Evolutionary conservation across 2,113 vertebrate genomes (phyloP).

Genomic region (Cheilinus undulatus): DNA sequence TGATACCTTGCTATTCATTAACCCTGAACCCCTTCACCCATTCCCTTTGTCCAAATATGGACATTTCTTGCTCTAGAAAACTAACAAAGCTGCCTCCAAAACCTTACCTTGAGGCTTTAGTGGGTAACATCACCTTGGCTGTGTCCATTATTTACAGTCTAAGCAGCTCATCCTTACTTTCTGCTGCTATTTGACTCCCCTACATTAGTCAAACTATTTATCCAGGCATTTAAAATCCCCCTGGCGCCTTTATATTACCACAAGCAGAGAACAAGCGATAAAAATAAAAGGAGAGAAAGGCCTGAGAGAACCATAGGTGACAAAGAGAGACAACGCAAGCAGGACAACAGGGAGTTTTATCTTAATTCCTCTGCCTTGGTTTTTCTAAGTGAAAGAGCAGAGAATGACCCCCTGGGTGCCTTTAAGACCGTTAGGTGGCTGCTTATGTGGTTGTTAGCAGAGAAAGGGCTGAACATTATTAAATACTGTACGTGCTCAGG

Average conservation of each 20-base stretch:
- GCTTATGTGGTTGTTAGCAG: slow-evolving; percentile 75
- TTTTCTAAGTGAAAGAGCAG: slow-evolving; percentile 88
- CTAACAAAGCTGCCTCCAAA: too few species aligned
- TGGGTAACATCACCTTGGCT: too few species aligned
- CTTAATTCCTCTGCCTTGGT: slow-evolving; percentile 86
- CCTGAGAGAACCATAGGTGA: slow-evolving; percentile 77
- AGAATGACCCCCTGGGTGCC: slow-evolving; percentile 91
- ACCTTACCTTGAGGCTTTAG: too few species aligned
- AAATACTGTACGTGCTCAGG: slow-evolving; percentile 87
- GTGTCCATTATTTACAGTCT: too few species aligned
- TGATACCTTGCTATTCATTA: too few species aligned
- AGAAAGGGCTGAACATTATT: slow-evolving; percentile 87
- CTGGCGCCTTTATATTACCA: slow-evolving; percentile 87
- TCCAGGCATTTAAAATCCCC: slow-evolving; percentile 92
- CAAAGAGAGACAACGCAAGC: slow-evolving; percentile 52
- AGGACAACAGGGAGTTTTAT: slow-evolving; percentile 58
- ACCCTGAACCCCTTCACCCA: too few species aligned
- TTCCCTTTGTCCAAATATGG: too few species aligned
- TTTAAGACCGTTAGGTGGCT: slow-evolving; percentile 90
- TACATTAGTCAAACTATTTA: slow-evolving; percentile 88
- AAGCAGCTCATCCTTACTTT: background rate
- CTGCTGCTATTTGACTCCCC: slow-evolving; percentile 54
- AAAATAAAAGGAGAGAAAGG: slow-evolving; percentile 55
- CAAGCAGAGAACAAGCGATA: slow-evolving; percentile 76
- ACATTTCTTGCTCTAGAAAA: too few species aligned